Evolutionary conservation across 2,113 vertebrate species (phyloP).

Genomic region (Columbina picui): DNA sequence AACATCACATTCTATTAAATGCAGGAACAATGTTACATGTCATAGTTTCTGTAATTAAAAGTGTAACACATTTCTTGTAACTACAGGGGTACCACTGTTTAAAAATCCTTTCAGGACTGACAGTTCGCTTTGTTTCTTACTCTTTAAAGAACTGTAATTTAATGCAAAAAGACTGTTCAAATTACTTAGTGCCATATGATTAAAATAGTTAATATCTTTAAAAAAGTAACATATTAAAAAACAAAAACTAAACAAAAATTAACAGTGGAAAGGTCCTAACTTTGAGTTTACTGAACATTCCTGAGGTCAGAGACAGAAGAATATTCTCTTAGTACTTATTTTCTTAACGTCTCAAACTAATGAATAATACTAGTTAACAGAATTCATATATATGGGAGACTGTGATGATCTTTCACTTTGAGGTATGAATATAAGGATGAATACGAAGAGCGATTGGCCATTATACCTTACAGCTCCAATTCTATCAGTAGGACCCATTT

Average conservation of each 20-base stretch:
- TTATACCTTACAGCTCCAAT: background rate
- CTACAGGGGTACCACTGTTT: conserved; percentile 28
- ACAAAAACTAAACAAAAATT: background rate
- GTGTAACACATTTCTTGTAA: background rate
- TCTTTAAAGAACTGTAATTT: background rate
- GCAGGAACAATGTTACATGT: conserved; percentile 50
- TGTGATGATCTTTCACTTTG: background rate
- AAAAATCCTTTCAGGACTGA: conserved; percentile 38
- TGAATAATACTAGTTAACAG: background rate
- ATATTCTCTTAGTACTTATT: background rate
- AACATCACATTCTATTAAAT: conserved; percentile 67
- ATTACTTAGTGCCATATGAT: background rate
- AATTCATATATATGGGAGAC: background rate
- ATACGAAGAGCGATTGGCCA: background rate
- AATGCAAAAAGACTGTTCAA: background rate
- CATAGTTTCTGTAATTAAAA: conserved; percentile 33
- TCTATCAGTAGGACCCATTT: background rate
- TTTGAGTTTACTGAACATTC: background rate
- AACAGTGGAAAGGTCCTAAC: background rate
- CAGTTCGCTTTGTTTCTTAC: background rate
- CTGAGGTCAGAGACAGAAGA: background rate
- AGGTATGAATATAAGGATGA: background rate
- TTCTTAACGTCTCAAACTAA: background rate
- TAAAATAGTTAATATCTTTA: background rate
- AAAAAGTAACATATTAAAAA: background rate